Percentiles rank a stretch among this genome's conserved stretches.
These are phyloP conservation scores for Chrysolina haemoptera DNA, from an alignment of 2,888 invertebrate species.

Conservation along the genomic window DNA sequence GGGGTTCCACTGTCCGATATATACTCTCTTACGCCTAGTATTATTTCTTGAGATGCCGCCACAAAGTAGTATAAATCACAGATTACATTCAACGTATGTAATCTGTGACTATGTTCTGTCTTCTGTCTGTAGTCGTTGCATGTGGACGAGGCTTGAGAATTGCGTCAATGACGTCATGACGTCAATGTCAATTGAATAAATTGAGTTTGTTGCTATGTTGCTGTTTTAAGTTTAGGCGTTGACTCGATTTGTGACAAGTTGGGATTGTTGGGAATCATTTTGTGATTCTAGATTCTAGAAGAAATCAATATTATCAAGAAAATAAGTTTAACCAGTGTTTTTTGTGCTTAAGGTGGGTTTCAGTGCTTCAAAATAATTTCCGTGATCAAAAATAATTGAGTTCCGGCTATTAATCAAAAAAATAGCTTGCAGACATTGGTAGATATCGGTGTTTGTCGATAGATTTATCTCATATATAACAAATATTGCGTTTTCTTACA, in stretches of 20 bases:
- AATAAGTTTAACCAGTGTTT: background rate
- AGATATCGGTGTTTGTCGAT: background rate
- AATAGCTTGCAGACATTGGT: background rate
- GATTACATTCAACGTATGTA: no score
- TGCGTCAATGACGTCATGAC: no score
- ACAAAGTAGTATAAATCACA: no score
- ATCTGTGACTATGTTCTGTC: no score
- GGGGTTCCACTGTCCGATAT: no score
- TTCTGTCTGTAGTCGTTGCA: no score
- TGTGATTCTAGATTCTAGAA: background rate
- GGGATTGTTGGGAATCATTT: conserved; percentile 1
- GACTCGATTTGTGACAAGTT: background rate
- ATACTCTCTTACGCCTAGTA: no score
- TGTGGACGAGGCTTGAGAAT: no score
- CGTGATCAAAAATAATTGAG: background rate
- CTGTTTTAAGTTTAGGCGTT: conserved; percentile 8
- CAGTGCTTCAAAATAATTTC: background rate
- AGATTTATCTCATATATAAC: no score
- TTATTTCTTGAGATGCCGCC: no score
- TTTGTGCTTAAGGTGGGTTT: background rate
- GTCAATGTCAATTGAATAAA: no score
- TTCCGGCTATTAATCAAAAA: background rate
- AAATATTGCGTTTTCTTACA: no score
- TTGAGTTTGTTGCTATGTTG: background rate
- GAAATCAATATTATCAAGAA: background rate